phyloP scores from a whole-genome alignment of 1,140 invertebrate species.

The Drosophila ironensis region DNA sequence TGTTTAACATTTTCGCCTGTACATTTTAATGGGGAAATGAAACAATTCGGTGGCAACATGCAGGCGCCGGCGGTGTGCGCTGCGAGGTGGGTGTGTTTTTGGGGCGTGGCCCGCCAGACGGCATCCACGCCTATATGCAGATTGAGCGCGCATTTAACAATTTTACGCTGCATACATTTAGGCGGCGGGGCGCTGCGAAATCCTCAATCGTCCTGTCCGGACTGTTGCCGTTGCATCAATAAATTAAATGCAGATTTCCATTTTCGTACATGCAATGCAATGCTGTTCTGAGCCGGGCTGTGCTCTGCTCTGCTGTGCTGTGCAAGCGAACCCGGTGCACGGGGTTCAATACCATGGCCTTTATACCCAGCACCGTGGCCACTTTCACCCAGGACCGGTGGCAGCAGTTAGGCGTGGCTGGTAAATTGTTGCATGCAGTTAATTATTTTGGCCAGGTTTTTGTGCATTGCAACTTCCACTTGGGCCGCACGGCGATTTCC shows the following conservation, averaged over 20 bases:
- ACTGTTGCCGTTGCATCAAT: slow-evolving; percentile 62
- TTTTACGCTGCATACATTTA: slow-evolving; percentile 79
- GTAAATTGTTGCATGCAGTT: slow-evolving; percentile 78
- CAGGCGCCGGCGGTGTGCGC: slow-evolving; percentile 6
- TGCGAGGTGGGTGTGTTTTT: background rate
- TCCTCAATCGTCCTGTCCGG: slow-evolving; percentile 16
- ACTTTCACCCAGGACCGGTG: background rate
- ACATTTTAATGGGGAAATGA: slow-evolving; percentile 78
- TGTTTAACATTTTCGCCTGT: slow-evolving; percentile 68
- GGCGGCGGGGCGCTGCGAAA: slow-evolving; percentile 38
- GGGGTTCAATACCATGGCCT: slow-evolving; percentile 48
- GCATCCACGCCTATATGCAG: slow-evolving; percentile 59
- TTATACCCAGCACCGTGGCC: background rate
- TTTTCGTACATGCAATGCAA: slow-evolving; percentile 49
- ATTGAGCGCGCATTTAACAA: slow-evolving; percentile 78
- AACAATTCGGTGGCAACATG: slow-evolving; percentile 55
- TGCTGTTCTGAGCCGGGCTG: too few species aligned
- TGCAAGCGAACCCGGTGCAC: background rate
- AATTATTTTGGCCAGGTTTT: slow-evolving; percentile 76
- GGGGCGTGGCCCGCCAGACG: slow-evolving; percentile 32
- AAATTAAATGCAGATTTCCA: slow-evolving; percentile 79
- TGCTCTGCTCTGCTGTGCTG: too few species aligned
- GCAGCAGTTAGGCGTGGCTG: slow-evolving; percentile 65
- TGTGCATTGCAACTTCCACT: slow-evolving; percentile 42
- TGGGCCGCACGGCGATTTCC: slow-evolving; percentile 20